phyloP scores from a whole-genome alignment of 2,113 vertebrate species.

The Ginglymostoma cirratum region DNA sequence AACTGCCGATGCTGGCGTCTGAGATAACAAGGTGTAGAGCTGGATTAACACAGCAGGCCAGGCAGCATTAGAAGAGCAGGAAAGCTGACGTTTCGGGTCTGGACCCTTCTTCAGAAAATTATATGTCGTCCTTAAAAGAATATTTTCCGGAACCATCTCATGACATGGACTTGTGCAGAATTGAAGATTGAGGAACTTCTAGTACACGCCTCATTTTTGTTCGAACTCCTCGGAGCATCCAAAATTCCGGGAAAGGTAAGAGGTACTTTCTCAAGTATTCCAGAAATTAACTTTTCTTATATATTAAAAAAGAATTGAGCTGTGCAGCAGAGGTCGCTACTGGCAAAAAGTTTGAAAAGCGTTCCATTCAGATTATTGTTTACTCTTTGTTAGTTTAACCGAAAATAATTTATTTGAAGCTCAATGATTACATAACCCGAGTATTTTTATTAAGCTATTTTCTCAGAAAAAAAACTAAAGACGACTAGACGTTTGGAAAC shows the following conservation, averaged over 20 bases:
- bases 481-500: no score
- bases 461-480: not conserved
- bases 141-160: not conserved
- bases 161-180: not conserved
- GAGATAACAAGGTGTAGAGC: no score
- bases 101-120: not conserved
- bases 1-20: no score
- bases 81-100: no score
- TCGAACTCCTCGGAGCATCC: not conserved
- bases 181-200: not conserved
- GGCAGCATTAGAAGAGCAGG: no score
- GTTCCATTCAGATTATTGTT: not conserved
- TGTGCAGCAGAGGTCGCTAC: not conserved
- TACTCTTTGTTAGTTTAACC: not conserved
- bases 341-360: not conserved
- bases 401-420: not conserved
- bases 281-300: not conserved
- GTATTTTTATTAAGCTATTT: not conserved
- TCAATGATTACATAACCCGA: not conserved
- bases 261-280: not conserved
- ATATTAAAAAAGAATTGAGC: not conserved
- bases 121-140: not conserved
- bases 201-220: not conserved
- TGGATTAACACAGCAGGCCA: no score
- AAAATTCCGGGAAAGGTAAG: not conserved